phyloP scores from a whole-genome alignment of 37 sponge, comb jelly and placozoan genomes.

The Hormiphora californensis region DNA sequence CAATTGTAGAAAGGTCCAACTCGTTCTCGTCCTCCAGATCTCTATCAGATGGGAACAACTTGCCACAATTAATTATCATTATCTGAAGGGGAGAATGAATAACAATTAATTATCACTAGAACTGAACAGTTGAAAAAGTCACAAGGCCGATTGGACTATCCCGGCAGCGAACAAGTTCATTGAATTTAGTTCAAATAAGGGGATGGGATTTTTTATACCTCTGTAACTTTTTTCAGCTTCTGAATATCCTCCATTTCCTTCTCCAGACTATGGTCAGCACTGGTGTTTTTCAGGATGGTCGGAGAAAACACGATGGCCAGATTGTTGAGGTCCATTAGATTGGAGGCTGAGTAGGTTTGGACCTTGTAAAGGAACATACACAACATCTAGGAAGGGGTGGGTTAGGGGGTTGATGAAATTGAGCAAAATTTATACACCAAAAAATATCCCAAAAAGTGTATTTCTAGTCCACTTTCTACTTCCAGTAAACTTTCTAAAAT shows the following conservation, averaged over 20 bases:
- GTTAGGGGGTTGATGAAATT: too few relatives aligned
- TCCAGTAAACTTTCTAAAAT: too few relatives aligned
- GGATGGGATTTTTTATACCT: not conserved
- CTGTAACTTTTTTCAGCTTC: conserved; percentile 46
- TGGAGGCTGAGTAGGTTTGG: not conserved
- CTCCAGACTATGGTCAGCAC: conserved; percentile 4
- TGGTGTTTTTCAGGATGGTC: conserved; percentile 42
- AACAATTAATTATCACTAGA: not conserved
- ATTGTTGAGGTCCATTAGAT: conserved; percentile 47
- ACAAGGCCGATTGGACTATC: not conserved
- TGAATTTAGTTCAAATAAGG: not conserved
- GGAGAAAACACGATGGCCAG: conserved; percentile 39
- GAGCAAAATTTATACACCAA: too few relatives aligned
- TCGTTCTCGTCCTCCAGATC: not conserved
- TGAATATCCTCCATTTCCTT: conserved; percentile 48
- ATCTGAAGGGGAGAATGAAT: not conserved
- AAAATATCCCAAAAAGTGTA: too few relatives aligned
- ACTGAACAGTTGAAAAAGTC: not conserved
- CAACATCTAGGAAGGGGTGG: not conserved
- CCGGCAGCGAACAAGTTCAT: not conserved
- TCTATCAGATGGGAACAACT: conserved; percentile 23
- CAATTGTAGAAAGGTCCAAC: not conserved
- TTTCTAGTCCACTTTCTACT: too few relatives aligned
- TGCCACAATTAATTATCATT: conserved; percentile 3
- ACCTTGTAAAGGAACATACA: conserved; percentile 48